Percentiles rank a stretch among this genome's conserved stretches.
Evolutionary conservation across 2,797 vertebrate species (phyloP).

Genomic region (Coregonus ussuriensis): DNA sequence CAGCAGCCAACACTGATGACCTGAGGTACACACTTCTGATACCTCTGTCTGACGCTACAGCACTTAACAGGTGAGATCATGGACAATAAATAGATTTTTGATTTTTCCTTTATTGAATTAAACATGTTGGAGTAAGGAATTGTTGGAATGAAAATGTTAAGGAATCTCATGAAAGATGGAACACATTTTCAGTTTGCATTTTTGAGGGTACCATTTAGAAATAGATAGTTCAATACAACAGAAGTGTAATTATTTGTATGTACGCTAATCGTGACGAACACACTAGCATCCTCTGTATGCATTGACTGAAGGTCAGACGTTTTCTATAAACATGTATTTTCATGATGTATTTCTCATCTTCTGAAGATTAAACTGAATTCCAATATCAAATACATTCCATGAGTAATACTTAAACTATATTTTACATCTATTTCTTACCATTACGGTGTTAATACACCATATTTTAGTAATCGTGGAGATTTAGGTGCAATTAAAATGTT

Average conservation of each 20-base stretch:
- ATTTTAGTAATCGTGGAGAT: not conserved
- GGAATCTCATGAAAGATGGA: not conserved
- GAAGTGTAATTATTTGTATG: not conserved
- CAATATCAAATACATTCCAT: not conserved
- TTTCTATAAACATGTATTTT: not conserved
- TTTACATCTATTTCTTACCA: not conserved
- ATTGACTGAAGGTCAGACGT: conserved; percentile 1
- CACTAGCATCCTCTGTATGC: not conserved
- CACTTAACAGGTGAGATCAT: conserved; percentile 63
- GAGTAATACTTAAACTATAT: not conserved
- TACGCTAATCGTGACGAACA: not conserved
- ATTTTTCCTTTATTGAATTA: conserved; percentile 2
- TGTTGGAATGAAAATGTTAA: too few species aligned
- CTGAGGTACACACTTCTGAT: conserved; percentile 31
- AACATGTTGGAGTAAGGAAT: not conserved
- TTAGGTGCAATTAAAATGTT: not conserved
- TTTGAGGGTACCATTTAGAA: not conserved
- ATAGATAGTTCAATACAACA: not conserved
- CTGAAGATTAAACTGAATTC: not conserved
- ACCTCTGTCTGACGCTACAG: conserved; percentile 45
- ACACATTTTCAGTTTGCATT: not conserved
- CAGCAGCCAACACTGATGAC: conserved; percentile 46
- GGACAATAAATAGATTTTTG: not conserved
- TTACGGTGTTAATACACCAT: not conserved
- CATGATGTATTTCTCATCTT: not conserved